Evolutionary conservation across 2,888 invertebrate species (phyloP), one percentile per base, ranked within the genome.

Genomic region (Pristionchus fissidentatus): DNA sequence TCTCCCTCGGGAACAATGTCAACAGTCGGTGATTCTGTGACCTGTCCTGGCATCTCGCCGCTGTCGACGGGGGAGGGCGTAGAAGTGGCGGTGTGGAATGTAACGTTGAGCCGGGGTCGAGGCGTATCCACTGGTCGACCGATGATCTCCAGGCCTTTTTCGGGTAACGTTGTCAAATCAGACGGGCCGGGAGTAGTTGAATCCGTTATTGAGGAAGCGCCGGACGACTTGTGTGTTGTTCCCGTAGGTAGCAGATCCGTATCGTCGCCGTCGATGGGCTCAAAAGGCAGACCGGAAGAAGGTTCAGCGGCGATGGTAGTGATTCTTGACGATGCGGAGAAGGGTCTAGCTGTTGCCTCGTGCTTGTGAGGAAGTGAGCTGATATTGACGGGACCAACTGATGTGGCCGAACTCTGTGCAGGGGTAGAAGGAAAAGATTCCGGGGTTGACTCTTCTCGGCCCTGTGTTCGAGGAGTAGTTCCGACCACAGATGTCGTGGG

Each of bases 1-100:
- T 83, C 83, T 32, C 83, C 83, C 22, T 83, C 83, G 7, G 83
- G 83, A 13, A 83, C 70, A 15, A 83, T 73, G 7, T 83, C 83
- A 1, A 55, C 52, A 13, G 26, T 55, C 0, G 83, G 83, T 22
- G 15, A 15, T 19, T 43, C 62, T 41, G 7, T 46, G 15, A 32
- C 35, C 8, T 15, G 60, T 0, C 26, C 38, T 1, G 55, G 55
- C 13, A 41, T 41, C 1, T n/a, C 13, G 26, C 43, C 62, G 32
- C 32, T 60, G 1, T 46, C 38, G 57, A 46, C 52, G 3, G 66
- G 41, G 19, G 4, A 22, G 1, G 79, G 22, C 8, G 78, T 83
- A 13, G 82, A 10, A 43, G 52, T n/a, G 35, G 81, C 82, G 15
- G 81, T 82, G 46, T 81, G 84, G 62, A 81, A 22, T 5, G 75